Evolutionary conservation across 2,797 vertebrate species (phyloP).

Genomic region (Cynopterus sphinx): DNA sequence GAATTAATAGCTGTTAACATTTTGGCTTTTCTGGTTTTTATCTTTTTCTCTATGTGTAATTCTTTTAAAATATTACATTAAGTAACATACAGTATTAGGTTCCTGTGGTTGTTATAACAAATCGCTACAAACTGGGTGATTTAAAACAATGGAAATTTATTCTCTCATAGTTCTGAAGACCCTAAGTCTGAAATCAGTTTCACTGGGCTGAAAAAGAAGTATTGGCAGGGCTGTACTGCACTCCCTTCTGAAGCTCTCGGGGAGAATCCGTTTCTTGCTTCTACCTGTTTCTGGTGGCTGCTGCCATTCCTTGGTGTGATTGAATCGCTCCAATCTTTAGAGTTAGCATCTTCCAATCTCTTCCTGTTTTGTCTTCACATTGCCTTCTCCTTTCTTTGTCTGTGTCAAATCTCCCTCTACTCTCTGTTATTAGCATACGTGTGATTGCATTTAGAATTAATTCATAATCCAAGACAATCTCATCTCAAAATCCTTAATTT

Average conservation of each 20-base stretch:
- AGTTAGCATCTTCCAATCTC: background rate
- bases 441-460: background rate
- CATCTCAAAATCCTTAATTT: background rate
- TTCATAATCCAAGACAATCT: background rate
- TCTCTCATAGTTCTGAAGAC: background rate
- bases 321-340: background rate
- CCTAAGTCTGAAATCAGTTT: background rate
- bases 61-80: background rate
- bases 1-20: background rate
- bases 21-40: background rate
- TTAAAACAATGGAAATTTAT: background rate
- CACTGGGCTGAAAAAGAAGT: background rate
- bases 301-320: background rate
- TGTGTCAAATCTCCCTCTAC: background rate
- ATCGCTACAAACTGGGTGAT: background rate
- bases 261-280: background rate
- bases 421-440: background rate
- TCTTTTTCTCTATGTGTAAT: background rate
- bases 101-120: background rate
- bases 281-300: background rate
- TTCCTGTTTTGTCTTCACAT: background rate
- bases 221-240: accelerated
- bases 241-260: background rate
- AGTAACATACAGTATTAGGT: background rate
- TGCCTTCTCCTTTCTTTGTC: background rate